These are phyloP conservation scores for Prunella fulvescens DNA, from an alignment of 2,113 vertebrate genomes.

Conservation along the genomic window DNA sequence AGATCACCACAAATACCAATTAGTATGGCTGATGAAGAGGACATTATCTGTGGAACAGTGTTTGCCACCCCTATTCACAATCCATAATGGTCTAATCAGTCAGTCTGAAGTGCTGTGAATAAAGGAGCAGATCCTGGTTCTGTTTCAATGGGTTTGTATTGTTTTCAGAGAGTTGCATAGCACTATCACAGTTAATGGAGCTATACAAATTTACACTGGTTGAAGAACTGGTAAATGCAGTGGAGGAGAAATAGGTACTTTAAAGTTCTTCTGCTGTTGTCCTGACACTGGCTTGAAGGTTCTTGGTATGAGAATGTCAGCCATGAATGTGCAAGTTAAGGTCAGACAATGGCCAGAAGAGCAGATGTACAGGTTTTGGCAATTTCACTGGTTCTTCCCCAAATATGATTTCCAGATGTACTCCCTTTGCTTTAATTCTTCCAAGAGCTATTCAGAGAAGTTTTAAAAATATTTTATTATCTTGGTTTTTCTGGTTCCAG, in stretches of 20 bases:
- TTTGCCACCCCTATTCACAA: slow-evolving; percentile 23
- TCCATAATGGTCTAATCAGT: slow-evolving; percentile 41
- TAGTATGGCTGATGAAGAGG: slow-evolving; percentile 39
- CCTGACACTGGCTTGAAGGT: neutral
- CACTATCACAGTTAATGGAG: neutral
- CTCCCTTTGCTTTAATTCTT: slow-evolving; percentile 60
- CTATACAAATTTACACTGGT: neutral
- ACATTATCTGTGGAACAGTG: slow-evolving; percentile 9
- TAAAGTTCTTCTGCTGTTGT: neutral
- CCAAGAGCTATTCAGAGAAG: slow-evolving; percentile 58
- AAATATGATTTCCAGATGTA: slow-evolving; percentile 63
- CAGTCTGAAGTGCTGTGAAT: slow-evolving; percentile 20
- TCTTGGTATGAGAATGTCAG: neutral
- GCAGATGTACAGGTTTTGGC: slow-evolving; percentile 44
- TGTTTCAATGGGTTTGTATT: slow-evolving; percentile 23
- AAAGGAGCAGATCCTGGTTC: slow-evolving; percentile 26
- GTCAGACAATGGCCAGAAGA: slow-evolving; percentile 1
- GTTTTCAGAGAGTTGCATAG: neutral
- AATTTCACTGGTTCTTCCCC: slow-evolving; percentile 36
- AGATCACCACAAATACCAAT: slow-evolving; percentile 48
- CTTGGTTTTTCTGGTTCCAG: slow-evolving; percentile 48
- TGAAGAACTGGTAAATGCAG: neutral
- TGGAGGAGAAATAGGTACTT: neutral
- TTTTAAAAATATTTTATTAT: slow-evolving; percentile 51
- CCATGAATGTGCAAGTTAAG: neutral